phyloP scores from a whole-genome alignment of 2,888 invertebrate genomes.

The Aplocera efformata region DNA sequence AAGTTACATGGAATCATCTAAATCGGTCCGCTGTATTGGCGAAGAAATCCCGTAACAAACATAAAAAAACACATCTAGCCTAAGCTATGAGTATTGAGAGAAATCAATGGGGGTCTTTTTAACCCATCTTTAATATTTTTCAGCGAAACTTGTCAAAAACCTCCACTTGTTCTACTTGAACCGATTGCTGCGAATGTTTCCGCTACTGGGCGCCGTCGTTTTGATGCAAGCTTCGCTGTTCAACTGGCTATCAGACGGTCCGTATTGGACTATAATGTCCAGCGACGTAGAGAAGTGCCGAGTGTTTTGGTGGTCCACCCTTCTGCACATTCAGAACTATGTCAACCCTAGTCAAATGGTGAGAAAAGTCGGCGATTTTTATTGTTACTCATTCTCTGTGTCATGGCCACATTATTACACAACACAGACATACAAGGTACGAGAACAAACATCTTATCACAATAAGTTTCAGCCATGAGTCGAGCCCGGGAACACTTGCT shows the following conservation, averaged over 20 bases:
- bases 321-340: conserved; percentile 56
- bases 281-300: conserved; percentile 41
- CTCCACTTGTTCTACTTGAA: conserved; percentile 60
- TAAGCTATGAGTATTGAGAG: no score
- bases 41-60: no score
- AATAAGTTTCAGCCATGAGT: no score
- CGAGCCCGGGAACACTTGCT: no score
- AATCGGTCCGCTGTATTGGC: no score
- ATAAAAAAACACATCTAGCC: no score
- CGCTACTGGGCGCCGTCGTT: conserved; percentile 45
- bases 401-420: no score
- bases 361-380: neutral
- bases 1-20: conserved; percentile 25
- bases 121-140: no score
- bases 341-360: conserved; percentile 41
- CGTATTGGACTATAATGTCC: conserved; percentile 39
- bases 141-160: conserved; percentile 49
- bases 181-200: conserved; percentile 58
- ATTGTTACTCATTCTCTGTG: no score
- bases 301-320: conserved; percentile 55
- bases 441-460: no score
- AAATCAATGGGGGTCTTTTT: no score
- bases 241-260: conserved; percentile 51
- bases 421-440: no score
- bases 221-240: conserved; percentile 52